Evolutionary conservation across 92 coral and sea anemone species (phyloP), one percentile per base, ranked within the genome.

Genomic region (Porites divaricata): DNA sequence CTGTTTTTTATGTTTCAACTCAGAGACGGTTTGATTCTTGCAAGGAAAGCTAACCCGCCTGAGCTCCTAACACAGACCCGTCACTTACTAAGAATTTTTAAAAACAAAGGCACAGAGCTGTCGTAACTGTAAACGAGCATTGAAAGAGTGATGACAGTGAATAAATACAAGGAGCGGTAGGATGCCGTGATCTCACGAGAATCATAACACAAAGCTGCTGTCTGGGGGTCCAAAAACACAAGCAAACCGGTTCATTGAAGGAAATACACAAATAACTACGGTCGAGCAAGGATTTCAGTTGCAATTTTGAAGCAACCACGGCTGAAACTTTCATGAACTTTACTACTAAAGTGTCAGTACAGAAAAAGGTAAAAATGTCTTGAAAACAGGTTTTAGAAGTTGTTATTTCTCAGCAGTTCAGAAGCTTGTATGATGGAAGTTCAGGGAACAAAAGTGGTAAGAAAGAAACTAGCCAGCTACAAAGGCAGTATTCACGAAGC

Each of bases 401-500:
- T 24, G 23, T 21, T 23, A 1, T 1, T 15, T 48, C 16, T 4
- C 10, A 23, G 12, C 10, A 66, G 14, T 12, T 41, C 45, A 79
- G 26, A 1, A 79, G 52, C 74, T 72, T 74, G 20, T 79, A 6
- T 35, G 45, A 35, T 79, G 52, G 65, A 79, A 9, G 21, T 21
- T 64, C 73, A 79, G 9, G 65, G 83, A 1, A 51, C 64, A 0
- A 20, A 49, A 9, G 11, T 67, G 74, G 66, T 79, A 2, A 50
- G 83, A 16, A 79, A 66, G 83, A 79, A 79, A 67, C 19, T 79
- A 17, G 65, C 83, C 17, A 51, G 59, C 52, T 66, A 66, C 9
- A 79, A 79, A 52, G 54, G 51, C 63, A 79, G 54, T 16, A 79
- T 79, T 20, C 65, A 79, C 65, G 75, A 48, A 16, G 83, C 83